A percentile compares a stretch with the other conserved stretches of the same genome.
Conservation (phyloP, 2,797 vertebrate species). For the Periophthalmus magnuspinnatus region DNA sequence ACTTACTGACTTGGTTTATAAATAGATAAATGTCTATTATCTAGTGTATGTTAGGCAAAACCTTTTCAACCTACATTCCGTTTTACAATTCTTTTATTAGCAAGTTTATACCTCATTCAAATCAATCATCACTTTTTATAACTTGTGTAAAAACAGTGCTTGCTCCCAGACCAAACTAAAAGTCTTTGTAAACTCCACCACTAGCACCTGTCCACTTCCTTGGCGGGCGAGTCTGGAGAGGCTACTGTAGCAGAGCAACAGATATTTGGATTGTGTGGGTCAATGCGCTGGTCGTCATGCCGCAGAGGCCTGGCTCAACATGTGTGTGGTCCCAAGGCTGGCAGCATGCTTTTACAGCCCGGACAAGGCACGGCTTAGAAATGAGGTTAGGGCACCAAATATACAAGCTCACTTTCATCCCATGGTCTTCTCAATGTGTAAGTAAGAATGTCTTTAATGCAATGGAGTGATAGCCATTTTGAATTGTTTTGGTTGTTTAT, state of each 20-base stretch:
- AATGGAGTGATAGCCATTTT: constrained; percentile 6
- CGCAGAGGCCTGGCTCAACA: constrained; percentile 24
- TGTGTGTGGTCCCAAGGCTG: constrained; percentile 61
- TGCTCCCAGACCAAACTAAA: constrained; percentile 6
- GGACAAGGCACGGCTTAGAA: constrained; percentile 40
- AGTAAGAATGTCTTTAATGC: constrained; percentile 5
- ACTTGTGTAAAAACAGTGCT: constrained; percentile 5
- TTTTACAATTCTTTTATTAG: background rate
- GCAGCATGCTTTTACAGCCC: constrained; percentile 47
- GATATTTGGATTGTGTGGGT: constrained; percentile 55
- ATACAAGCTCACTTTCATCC: constrained; percentile 18
- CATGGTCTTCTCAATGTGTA: constrained; percentile 6
- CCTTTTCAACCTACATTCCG: background rate
- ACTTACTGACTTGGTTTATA: background rate
- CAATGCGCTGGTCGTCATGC: constrained; percentile 46
- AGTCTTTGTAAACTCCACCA: constrained; percentile 9
- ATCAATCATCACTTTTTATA: constrained; percentile 5
- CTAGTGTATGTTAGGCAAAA: background rate
- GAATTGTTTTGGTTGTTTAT: constrained; percentile 42
- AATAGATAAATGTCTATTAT: background rate
- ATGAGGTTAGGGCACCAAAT: constrained; percentile 25
- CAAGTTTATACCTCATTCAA: background rate
- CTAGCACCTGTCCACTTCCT: constrained; percentile 38
- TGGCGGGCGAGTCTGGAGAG: constrained; percentile 17
- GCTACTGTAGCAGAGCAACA: constrained; percentile 40